Percentiles rank a stretch among this genome's conserved stretches.
phyloP scores from a whole-genome alignment of 2,113 vertebrate species.

The Calyptomena viridis region DNA sequence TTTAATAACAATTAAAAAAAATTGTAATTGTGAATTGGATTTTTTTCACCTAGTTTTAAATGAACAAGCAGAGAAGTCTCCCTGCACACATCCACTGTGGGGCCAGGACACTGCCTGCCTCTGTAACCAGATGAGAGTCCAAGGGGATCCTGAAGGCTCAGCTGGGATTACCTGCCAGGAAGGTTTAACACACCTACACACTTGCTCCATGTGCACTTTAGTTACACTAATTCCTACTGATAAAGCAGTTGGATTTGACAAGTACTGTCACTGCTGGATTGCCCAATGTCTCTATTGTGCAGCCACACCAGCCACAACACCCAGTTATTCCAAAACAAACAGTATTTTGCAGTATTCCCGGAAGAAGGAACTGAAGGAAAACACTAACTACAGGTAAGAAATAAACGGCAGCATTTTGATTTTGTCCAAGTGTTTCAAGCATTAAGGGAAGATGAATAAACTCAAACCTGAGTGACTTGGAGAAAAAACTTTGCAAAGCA shows the following conservation, averaged over 20 bases:
- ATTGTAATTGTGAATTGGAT: background rate
- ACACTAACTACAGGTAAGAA: background rate
- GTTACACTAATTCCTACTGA: background rate
- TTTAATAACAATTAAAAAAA: background rate
- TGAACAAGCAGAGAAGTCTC: background rate
- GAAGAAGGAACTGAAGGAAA: background rate
- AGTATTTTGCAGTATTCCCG: background rate
- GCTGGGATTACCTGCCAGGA: background rate
- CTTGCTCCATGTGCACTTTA: accelerated
- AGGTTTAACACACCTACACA: background rate
- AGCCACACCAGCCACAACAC: background rate
- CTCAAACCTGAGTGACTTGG: background rate
- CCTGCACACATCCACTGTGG: background rate
- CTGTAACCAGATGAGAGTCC: background rate
- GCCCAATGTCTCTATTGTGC: background rate
- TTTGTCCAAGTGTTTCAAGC: background rate
- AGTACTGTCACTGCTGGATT: background rate
- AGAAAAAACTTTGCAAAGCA: background rate
- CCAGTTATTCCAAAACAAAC: background rate
- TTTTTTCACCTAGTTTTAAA: background rate
- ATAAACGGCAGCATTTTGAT: background rate
- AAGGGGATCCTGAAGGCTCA: background rate
- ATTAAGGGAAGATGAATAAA: background rate
- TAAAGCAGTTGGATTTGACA: background rate
- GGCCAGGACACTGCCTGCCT: background rate